Conservation (phyloP, 2,113 vertebrate species). For the Atrichornis clamosus region DNA sequence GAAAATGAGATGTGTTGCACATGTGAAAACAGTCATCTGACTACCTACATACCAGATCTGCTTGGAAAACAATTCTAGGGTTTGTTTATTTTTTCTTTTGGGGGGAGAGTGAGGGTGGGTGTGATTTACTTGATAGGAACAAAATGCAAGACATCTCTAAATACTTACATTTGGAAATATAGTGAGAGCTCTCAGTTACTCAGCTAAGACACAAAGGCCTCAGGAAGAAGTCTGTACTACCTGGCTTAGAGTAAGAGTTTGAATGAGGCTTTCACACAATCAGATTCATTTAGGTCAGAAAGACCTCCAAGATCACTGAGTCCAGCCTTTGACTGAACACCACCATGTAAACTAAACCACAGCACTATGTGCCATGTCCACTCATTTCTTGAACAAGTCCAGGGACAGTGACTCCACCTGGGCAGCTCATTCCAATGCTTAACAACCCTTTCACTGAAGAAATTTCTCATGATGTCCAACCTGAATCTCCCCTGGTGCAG, state of each 20-base stretch:
- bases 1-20: not conserved
- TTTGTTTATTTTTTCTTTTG: not conserved
- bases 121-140: not conserved
- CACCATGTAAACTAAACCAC: not conserved
- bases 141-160: not conserved
- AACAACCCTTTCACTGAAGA: not conserved
- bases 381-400: not conserved
- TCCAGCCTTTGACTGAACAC: not conserved
- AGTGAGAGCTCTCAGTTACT: not conserved
- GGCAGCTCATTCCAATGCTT: not conserved
- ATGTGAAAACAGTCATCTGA: not conserved
- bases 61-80: not conserved
- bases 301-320: not conserved
- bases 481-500: not conserved
- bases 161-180: not conserved
- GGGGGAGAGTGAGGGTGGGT: rapidly evolving
- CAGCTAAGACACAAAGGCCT: not conserved
- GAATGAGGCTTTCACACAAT: not conserved
- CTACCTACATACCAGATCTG: not conserved
- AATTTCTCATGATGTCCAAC: not conserved
- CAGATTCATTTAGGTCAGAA: not conserved
- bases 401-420: not conserved
- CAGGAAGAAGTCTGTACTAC: not conserved
- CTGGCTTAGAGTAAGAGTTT: not conserved
- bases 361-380: rapidly evolving